A percentile compares a stretch with the other conserved stretches of the same genome.
phyloP scores from a whole-genome alignment of 2,888 invertebrate genomes.

The Odontocolon sp. region DNA sequence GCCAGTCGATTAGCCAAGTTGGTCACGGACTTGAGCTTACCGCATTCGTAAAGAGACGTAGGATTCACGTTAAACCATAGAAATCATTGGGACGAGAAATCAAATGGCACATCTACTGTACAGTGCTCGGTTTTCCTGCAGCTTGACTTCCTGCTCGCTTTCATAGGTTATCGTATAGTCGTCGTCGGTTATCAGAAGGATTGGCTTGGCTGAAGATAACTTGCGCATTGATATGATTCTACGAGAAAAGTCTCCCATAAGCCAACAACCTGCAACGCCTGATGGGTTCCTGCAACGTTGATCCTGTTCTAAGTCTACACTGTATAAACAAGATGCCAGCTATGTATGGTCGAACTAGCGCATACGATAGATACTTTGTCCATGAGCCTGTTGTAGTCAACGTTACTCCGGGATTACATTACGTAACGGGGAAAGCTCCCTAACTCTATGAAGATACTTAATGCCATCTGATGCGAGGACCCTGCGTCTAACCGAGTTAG shows the following conservation, averaged over 20 bases:
- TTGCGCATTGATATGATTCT: not conserved
- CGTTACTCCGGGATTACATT: constrained; percentile 55
- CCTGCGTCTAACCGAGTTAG: constrained; percentile 41
- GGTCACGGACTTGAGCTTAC: constrained; percentile 26
- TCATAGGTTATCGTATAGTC: constrained; percentile 23
- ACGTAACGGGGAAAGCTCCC: constrained; percentile 52
- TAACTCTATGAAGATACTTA: constrained; percentile 9
- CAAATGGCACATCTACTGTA: not conserved
- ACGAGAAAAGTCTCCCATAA: constrained; percentile 3
- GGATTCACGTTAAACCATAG: constrained; percentile 24
- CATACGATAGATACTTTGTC: constrained; percentile 3
- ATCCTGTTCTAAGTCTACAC: constrained; percentile 1
- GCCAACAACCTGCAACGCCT: constrained; percentile 9
- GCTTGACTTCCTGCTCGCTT: constrained; percentile 13
- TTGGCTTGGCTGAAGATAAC: constrained; percentile 9
- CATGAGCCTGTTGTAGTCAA: constrained; percentile 48
- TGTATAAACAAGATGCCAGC: constrained; percentile 32
- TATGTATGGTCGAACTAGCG: not conserved
- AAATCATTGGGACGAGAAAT: constrained; percentile 33
- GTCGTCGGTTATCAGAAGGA: constrained; percentile 17
- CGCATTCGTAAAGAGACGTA: constrained; percentile 31
- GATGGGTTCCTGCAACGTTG: not conserved
- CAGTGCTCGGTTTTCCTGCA: constrained; percentile 19
- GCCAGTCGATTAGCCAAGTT: constrained; percentile 27
- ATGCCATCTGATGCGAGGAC: constrained; percentile 41